These are phyloP conservation scores for Polypedilum vanderplanki DNA, from an alignment of 1,140 invertebrate species.

Conservation along the genomic window DNA sequence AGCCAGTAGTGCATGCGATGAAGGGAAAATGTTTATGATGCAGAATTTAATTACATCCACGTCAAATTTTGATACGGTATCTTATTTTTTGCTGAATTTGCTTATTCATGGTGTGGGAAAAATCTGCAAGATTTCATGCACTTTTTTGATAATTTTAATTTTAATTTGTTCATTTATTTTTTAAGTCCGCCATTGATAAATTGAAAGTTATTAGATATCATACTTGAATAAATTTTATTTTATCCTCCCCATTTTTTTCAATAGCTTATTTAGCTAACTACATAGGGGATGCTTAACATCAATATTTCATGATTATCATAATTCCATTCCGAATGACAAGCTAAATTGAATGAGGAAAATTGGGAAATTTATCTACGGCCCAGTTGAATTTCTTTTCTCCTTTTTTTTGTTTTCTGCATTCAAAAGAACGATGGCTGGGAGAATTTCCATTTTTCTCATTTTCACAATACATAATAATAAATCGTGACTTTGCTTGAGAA, in stretches of 20 bases:
- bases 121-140: not conserved
- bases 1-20: not conserved
- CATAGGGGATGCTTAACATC: not conserved
- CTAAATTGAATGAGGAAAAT: not conserved
- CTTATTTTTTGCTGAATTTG: not conserved
- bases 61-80: not conserved
- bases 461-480: conserved; percentile 7
- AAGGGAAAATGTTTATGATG: not conserved
- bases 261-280: no score
- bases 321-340: not conserved
- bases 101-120: not conserved
- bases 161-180: no score
- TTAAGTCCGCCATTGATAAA: not conserved
- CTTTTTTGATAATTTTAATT: no score
- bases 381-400: not conserved
- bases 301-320: conserved; percentile 3
- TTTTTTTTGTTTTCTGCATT: no score
- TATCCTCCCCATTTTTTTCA: no score
- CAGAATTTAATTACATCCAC: not conserved
- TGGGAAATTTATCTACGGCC: not conserved
- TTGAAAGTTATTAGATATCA: not conserved
- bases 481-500: conserved; percentile 16
- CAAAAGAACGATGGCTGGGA: not conserved
- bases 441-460: conserved; percentile 13
- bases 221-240: no score